Conservation (phyloP, 1,140 invertebrate species). For the Ceratina japonica region DNA sequence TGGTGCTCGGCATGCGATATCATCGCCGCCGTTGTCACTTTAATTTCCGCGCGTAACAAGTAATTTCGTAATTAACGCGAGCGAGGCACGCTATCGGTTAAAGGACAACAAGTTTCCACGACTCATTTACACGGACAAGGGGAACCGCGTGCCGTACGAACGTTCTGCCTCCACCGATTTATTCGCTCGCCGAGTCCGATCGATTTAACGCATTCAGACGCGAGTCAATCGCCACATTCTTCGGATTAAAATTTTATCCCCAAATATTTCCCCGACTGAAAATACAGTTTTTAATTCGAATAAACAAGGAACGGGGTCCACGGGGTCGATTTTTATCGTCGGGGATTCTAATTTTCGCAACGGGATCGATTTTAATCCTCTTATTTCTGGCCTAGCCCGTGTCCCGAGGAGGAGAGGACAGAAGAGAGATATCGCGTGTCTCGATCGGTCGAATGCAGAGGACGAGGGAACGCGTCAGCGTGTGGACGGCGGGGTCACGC, state of each 20-base stretch:
- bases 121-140: neutral
- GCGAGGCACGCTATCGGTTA: conserved; percentile 15
- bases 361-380: conserved; percentile 13
- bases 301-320: no score
- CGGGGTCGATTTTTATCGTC: no score
- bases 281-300: no score
- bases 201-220: neutral
- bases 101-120: conserved; percentile 37
- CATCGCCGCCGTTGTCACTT: neutral
- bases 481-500: conserved; percentile 51
- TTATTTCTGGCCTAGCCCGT: neutral
- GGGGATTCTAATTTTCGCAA: neutral
- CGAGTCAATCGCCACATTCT: no score
- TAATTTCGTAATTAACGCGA: conserved; percentile 39
- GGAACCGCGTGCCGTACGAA: conserved; percentile 7
- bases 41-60: conserved; percentile 17
- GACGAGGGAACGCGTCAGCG: neutral
- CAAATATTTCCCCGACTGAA: no score
- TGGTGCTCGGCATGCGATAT: no score
- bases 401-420: neutral
- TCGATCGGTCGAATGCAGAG: conserved; percentile 45
- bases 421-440: conserved; percentile 57
- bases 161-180: neutral
- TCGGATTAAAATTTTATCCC: no score
- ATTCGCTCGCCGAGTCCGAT: conserved; percentile 6